Base-by-base conservation (phyloP, 1,140 invertebrate genomes). In the Leptopilina boulardi region DNA sequence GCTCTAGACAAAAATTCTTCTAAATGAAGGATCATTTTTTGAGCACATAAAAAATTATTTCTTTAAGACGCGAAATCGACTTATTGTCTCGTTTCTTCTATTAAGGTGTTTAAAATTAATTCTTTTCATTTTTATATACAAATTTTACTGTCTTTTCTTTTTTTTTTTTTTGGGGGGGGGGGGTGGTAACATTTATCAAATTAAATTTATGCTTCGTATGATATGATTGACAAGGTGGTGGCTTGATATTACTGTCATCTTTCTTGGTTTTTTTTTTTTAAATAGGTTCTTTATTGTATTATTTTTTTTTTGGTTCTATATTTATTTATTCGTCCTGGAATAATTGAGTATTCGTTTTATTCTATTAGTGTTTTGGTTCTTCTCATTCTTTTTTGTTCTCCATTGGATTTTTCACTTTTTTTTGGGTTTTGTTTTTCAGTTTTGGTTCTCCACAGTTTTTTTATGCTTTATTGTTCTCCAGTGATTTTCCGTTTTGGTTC, bases 1-100 rank as follows among this genome's bases (percentile, higher is more conserved):
- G 78, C 75, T 74, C 73, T n/a, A 13, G 23, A 11, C 59, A 30
- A 30, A n/a, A 38, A 38, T 38, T 38, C 21, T 26, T 8, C 59
- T 66, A 13, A 13, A 30, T 66, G n/a, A 66, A 66, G 59, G 59
- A 66, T 66, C n/a, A 66, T 18, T 51, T 51, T 51, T 51, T 38
- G 34, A 4, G 47, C 47, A n/a, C n/a, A 51, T n/a, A n/a, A n/a
- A 51, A n/a, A 6, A 51, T 18, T n/a, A 51, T 34, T 66, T 34
- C 21, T 30, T 18, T 18, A 10, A 54, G n/a, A 23, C 59, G 59
- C 15, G 59, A 30, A 66, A 66, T 66, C 26, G 59, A 15, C 23
- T 66, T 15, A 23, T 34, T 66, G 5, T 23, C 54, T 59, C 59
- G 59, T 66, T 66, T 66, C 15, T 26, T 66, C 59, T n/a, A 30